These are phyloP conservation scores for Drosophila varians DNA, from an alignment of 1,140 invertebrate species.

Conservation along the genomic window DNA sequence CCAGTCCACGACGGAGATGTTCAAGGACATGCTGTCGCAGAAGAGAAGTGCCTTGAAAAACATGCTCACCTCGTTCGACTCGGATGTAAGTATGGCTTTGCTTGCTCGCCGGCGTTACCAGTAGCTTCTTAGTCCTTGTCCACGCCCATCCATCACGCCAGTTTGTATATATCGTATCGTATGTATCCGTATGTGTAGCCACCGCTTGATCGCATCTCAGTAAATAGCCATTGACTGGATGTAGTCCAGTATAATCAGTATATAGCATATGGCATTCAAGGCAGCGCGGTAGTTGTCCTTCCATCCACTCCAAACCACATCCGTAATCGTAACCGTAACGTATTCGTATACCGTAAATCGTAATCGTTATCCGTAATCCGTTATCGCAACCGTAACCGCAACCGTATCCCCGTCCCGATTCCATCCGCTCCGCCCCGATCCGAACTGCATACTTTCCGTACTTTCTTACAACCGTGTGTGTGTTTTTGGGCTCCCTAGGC, in stretches of 20 bases:
- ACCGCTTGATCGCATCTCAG: constrained; percentile 23
- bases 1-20: constrained; percentile 93
- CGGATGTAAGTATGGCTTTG: constrained; percentile 88
- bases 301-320: constrained; percentile 5
- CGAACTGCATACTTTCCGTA: too few species aligned
- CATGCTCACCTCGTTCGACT: constrained; percentile 94
- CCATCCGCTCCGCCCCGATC: not conserved
- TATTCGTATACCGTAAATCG: not conserved
- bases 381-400: not conserved
- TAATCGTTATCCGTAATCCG: constrained; percentile 4
- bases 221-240: constrained; percentile 15
- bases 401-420: constrained; percentile 1
- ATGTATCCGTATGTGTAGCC: constrained; percentile 21
- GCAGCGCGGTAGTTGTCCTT: not conserved
- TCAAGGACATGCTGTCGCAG: constrained; percentile 94
- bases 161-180: constrained; percentile 16
- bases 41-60: constrained; percentile 93
- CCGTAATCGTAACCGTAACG: not conserved
- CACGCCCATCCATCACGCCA: constrained; percentile 38
- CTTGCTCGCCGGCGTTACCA: not conserved
- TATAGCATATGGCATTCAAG: constrained; percentile 64
- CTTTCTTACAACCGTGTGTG: constrained; percentile 17
- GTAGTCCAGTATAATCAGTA: constrained; percentile 4
- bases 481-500: constrained; percentile 84
- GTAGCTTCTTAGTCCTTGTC: not conserved